phyloP scores from a whole-genome alignment of 2,113 vertebrate species.

The Aleadryas rufinucha region DNA sequence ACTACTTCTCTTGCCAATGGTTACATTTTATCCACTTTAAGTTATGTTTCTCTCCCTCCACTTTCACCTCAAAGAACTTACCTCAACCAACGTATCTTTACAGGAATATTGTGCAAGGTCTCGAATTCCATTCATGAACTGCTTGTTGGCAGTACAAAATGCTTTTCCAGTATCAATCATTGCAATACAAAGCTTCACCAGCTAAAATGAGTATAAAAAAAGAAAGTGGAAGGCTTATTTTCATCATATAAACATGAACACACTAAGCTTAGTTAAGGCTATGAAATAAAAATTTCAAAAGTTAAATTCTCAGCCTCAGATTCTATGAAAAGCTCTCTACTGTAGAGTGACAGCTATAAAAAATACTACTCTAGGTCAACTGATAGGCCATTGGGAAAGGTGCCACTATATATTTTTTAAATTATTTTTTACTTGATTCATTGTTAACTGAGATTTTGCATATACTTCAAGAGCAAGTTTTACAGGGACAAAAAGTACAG shows the following conservation, averaged over 20 bases:
- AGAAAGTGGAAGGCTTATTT: not conserved
- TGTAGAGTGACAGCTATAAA: not conserved
- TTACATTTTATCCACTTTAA: not conserved
- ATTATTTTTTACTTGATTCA: not conserved
- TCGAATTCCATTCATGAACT: constrained; percentile 93
- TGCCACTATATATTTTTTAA: not conserved
- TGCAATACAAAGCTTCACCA: constrained; percentile 95
- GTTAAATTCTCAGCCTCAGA: not conserved
- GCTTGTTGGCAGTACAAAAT: constrained; percentile 94
- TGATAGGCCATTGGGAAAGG: not conserved
- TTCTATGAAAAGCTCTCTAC: not conserved
- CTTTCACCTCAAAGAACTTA: constrained; percentile 62
- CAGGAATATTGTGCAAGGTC: constrained; percentile 94
- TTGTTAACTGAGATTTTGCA: not conserved
- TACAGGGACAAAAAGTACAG: not conserved
- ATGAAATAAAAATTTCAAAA: not conserved
- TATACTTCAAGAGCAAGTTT: not conserved
- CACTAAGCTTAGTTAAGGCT: not conserved
- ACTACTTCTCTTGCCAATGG: not conserved
- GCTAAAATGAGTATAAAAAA: constrained; percentile 65
- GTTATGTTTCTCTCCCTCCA: not conserved
- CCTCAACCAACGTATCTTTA: constrained; percentile 92
- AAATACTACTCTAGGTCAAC: not conserved
- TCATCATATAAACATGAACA: not conserved
- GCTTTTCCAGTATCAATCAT: constrained; percentile 99